Evolutionary conservation across 2,797 vertebrate species (phyloP).

Genomic region (Onychomys leucogaster): DNA sequence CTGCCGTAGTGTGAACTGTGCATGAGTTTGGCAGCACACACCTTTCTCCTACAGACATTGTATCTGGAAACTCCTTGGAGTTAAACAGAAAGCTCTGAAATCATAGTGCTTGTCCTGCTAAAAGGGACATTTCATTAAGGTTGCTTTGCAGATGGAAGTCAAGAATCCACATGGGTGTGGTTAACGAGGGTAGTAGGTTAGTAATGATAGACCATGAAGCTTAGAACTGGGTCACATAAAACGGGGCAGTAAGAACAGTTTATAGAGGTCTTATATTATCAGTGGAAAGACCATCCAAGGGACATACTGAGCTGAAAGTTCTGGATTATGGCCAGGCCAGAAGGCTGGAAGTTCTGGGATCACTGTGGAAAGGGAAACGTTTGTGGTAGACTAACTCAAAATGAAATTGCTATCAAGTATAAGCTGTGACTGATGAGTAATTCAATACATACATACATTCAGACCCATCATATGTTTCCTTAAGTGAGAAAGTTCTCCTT

Average conservation of each 20-base stretch:
- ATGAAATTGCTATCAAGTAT: not conserved
- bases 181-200: not conserved
- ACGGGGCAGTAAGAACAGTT: not conserved
- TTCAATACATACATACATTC: not conserved
- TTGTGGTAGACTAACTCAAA: not conserved
- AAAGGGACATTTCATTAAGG: constrained; percentile 12
- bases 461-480: not conserved
- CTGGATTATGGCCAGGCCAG: not conserved
- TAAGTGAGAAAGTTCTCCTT: not conserved
- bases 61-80: not conserved
- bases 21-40: not conserved
- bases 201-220: not conserved
- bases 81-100: not conserved
- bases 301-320: not conserved
- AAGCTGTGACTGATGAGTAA: not conserved
- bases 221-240: not conserved
- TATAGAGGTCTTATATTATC: not conserved
- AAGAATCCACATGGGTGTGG: not conserved
- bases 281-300: not conserved
- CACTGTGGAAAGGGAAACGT: not conserved
- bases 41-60: not conserved
- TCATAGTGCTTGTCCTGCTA: constrained; percentile 44
- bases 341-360: not conserved
- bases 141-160: constrained; percentile 52
- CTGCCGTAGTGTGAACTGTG: not conserved